A percentile compares a stretch with the other conserved stretches of the same genome.
phyloP scores from a whole-genome alignment of 2,113 vertebrate species.

The Periophthalmus modestus region DNA sequence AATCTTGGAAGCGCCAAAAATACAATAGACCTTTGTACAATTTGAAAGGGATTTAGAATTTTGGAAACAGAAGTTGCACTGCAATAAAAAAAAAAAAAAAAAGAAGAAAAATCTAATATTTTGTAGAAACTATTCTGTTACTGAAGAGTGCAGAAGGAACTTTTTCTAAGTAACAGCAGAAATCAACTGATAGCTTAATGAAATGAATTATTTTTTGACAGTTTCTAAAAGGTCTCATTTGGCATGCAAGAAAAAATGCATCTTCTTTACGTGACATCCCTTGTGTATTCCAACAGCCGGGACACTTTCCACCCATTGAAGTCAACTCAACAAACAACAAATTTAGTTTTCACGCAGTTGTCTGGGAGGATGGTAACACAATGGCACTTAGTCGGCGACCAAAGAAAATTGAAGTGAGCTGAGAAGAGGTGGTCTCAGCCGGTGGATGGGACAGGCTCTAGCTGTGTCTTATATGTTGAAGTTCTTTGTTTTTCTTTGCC shows the following conservation, averaged over 20 bases:
- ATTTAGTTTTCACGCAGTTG: neutral
- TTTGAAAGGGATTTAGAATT: neutral
- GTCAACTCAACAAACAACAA: neutral
- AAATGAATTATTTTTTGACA: neutral
- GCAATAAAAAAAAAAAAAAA: neutral
- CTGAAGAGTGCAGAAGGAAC: no score
- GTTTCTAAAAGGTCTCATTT: neutral
- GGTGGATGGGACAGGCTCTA: conserved; percentile 1
- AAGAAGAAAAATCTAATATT: neutral
- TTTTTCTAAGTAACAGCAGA: no score
- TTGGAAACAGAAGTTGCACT: neutral
- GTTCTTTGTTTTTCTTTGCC: conserved; percentile 3
- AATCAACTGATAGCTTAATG: no score
- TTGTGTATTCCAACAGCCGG: neutral
- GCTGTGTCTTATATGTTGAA: neutral
- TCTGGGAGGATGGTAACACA: neutral
- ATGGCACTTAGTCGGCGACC: neutral
- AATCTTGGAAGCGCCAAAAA: neutral
- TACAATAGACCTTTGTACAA: neutral
- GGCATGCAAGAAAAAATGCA: neutral
- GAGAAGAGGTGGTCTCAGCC: conserved; percentile 5
- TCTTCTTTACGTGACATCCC: neutral
- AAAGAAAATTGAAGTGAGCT: conserved; percentile 2
- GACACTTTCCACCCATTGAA: neutral
- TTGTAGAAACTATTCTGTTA: no score